A percentile compares a stretch with the other conserved stretches of the same genome.
These are phyloP conservation scores for Laticauda colubrina DNA, from an alignment of 2,113 vertebrate species.

Conservation along the genomic window DNA sequence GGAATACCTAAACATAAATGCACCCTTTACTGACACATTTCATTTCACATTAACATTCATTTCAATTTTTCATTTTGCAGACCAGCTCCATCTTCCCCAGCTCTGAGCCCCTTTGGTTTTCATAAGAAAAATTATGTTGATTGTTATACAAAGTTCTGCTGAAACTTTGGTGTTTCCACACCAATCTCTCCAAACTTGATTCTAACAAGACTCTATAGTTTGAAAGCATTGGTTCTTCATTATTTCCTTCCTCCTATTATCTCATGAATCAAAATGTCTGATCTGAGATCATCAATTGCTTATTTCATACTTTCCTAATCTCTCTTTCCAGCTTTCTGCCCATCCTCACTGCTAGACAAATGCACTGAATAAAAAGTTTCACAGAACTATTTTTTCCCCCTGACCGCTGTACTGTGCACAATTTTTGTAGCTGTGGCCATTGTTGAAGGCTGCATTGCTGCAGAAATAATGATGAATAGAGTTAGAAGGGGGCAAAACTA, in stretches of 20 bases:
- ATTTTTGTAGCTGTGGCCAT: neutral
- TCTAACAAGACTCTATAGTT: neutral
- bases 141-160: slow-evolving; percentile 30
- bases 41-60: neutral
- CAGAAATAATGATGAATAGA: neutral
- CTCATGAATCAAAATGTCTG: neutral
- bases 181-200: neutral
- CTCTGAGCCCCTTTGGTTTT: slow-evolving; percentile 37
- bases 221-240: neutral
- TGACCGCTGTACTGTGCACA: neutral
- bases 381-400: neutral
- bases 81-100: slow-evolving; percentile 45
- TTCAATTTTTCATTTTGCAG: slow-evolving; percentile 43
- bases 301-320: neutral
- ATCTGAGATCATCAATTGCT: neutral
- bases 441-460: neutral
- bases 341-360: neutral
- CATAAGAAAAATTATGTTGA: slow-evolving; percentile 55
- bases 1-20: neutral
- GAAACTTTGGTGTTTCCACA: neutral
- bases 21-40: neutral
- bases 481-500: neutral
- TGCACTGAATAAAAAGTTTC: neutral
- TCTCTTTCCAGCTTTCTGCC: neutral
- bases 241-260: neutral